phyloP scores from a whole-genome alignment of 2,797 vertebrate genomes.

The Peromyscus melanophrys region DNA sequence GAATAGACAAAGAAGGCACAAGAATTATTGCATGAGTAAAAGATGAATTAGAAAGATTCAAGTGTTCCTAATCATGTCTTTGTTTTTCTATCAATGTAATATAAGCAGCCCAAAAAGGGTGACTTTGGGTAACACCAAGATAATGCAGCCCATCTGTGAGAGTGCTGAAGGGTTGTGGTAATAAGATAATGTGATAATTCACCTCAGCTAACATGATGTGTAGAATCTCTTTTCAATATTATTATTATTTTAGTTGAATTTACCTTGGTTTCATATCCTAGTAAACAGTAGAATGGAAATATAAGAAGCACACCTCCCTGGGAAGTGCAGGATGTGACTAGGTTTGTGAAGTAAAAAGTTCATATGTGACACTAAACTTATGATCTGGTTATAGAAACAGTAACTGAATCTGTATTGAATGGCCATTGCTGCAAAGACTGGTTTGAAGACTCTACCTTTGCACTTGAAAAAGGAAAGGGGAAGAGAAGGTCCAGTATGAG shows the following conservation, averaged over 20 bases:
- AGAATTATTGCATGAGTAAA: background rate
- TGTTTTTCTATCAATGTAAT: too few relatives aligned
- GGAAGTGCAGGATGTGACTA: background rate
- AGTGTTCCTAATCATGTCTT: too few relatives aligned
- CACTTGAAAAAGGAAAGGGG: background rate
- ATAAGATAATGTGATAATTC: background rate
- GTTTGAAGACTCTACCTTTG: too few relatives aligned
- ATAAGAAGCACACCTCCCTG: background rate
- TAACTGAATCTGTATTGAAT: too few relatives aligned
- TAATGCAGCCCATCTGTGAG: too few relatives aligned
- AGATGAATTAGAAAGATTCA: background rate
- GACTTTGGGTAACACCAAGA: background rate
- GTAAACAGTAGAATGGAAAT: too few relatives aligned
- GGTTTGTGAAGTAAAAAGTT: background rate
- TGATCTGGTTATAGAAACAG: background rate
- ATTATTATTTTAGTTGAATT: background rate
- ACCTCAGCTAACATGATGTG: background rate
- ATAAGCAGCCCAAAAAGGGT: too few relatives aligned
- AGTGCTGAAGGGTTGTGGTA: background rate
- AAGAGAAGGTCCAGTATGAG: background rate
- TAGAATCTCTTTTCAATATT: background rate
- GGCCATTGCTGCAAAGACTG: accelerated
- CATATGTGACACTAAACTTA: too few relatives aligned
- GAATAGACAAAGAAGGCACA: background rate
- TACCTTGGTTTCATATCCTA: background rate